Evolutionary conservation across 2,113 vertebrate genomes (phyloP).

Genomic region (Festucalex cinctus): DNA sequence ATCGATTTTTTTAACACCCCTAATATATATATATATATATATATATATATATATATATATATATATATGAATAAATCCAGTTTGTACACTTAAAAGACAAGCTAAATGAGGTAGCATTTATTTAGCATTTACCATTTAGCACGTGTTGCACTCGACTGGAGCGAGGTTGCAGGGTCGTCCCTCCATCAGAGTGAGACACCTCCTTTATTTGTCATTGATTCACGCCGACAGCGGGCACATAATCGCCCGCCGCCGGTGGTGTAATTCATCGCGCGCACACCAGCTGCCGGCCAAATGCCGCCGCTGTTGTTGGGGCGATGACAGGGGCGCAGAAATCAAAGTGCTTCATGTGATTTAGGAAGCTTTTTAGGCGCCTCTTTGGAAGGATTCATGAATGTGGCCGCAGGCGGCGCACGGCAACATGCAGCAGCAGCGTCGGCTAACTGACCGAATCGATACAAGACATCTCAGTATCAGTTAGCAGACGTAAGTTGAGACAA

Average conservation of each 20-base stretch:
- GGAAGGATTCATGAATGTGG: neutral
- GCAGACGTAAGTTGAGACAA: neutral
- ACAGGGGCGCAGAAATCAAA: constrained; percentile 24
- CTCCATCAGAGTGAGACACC: constrained; percentile 32
- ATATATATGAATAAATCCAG: too few species aligned
- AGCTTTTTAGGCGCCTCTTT: constrained; percentile 9
- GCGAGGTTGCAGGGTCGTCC: constrained; percentile 38
- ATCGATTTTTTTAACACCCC: too few species aligned
- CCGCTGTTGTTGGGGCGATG: constrained; percentile 15
- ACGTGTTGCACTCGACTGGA: constrained; percentile 22
- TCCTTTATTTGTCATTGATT: constrained; percentile 55
- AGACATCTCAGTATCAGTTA: neutral
- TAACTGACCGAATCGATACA: constrained; percentile 5
- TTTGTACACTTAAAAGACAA: neutral
- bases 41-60: too few species aligned
- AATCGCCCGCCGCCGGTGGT: constrained; percentile 56
- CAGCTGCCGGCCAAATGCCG: constrained; percentile 42
- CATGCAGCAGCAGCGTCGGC: neutral
- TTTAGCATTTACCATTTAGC: neutral
- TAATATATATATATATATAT: too few species aligned
- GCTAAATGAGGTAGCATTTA: neutral
- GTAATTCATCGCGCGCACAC: constrained; percentile 52
- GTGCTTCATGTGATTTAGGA: constrained; percentile 30
- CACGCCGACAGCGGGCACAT: constrained; percentile 52
- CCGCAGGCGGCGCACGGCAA: neutral